Base-by-base conservation (phyloP, 2,797 vertebrate genomes). In the Australoheros facetus region DNA sequence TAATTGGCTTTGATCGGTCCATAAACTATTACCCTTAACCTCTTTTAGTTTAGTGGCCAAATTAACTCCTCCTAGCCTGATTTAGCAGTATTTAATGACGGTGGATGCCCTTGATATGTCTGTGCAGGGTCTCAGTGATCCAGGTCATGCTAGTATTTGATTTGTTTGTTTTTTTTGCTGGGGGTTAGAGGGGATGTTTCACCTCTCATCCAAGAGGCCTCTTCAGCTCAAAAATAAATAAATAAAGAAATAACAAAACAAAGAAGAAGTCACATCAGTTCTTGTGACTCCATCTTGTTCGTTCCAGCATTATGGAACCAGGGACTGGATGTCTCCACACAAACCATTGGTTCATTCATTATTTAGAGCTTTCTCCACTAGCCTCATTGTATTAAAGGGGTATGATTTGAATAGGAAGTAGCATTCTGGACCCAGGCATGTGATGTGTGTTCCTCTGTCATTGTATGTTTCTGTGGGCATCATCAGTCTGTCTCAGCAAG, bases 331-430 rank as follows among this genome's bases (percentile, higher is more conserved):
- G 94, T 93, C 91, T 91, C 92, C 86, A 92, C 91, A 92, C 92
- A 94, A 93, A 89, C 90, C 87, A 90, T 78, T 79, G 82, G 83
- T 92, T 93, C 92, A 93, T 95, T 93, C 87, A 95, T 94, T 94
- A 95, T 95, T 95, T 92, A 94, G 89, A 91, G 77, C 75, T 85
- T 82, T 91, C 88, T 92, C 90, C 62, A 86, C 85, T 71, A 82
- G 87, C 85, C 88, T 89, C 85, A 92, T 93, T 93, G 93, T 93
- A 93, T 93, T 93, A 92, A 92, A 88, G 91, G 88, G 76, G 77
- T 89, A 91, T 95, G 91, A 93, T 94, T 94, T 93, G 91, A 94
- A 94, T 94, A 90, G 90, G 93, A 94, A 93, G 90, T 91, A 92
- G 93, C 85, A 89, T 91, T 84, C 83, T 82, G 88, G 91, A 89